Base-by-base conservation (phyloP, 2,113 vertebrate genomes). In the Oreochromis tanganicae region DNA sequence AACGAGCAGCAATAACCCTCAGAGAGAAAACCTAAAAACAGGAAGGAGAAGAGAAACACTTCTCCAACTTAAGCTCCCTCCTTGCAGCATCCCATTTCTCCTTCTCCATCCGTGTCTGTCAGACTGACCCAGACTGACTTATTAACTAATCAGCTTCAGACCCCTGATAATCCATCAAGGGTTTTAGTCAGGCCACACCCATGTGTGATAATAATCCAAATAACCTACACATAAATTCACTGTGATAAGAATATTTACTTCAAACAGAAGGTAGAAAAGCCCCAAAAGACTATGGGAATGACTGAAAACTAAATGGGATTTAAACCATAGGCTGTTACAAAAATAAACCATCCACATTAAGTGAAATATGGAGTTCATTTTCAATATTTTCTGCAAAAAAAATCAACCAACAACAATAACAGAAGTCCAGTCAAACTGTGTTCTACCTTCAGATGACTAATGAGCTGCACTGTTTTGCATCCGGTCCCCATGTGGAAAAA, bases 1-100 rank as follows among this genome's bases (percentile, higher is more conserved):
- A 17, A 52, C 27, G 52, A 55, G 83, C 87, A n/a, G 52, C 3
- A 80, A 27, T 38, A 82, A 84, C 90, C 88, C 90, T 91, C 85
- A 2, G 87, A 94, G 91, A 89, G 89, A 81, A 34, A 75, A 68
- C 19, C 84, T 54, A 32, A 43, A 71, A 82, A 85, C 87, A 66
- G 38, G 83, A 36, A 66, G 52, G 38, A 83, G 83, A 81, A 61
- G 66, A 19, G 61, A 59, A 71, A 55, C 85, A 17, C 80, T 68
- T 34, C n/a, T 81, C 38, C 79, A 66, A 66, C 24, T 29, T 11
- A 32, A 32, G 27, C 80, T 46, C 57, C 32, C 50, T 75, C 9
- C 50, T 38, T 6, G 38, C 79, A 9, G 50, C 50, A 50, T 48
- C 73, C 73, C n/a, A 17, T 52, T 78, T 78, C 46, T 78, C 46